Conservation (phyloP, 2,888 invertebrate species). For the Rotaria sp. region DNA sequence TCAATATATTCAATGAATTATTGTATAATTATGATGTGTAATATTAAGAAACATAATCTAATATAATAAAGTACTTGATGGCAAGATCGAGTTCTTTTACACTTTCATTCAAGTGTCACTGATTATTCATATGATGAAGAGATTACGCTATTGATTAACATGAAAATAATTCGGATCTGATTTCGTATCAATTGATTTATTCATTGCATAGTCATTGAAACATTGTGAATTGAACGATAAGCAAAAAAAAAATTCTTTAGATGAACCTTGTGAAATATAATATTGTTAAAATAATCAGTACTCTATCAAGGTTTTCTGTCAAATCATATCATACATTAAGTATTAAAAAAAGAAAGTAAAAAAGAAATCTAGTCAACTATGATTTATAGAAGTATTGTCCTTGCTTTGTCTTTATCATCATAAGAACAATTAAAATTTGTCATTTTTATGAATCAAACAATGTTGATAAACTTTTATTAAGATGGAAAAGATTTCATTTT, state of each 20-base stretch:
- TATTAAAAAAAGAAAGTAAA: too few species aligned
- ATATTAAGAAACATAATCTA: too few species aligned
- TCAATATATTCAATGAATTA: too few species aligned
- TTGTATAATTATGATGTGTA: too few species aligned
- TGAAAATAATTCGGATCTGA: not conserved
- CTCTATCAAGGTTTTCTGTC: not conserved
- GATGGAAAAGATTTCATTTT: not conserved
- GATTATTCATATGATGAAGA: too few species aligned
- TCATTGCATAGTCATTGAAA: not conserved
- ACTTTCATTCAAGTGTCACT: too few species aligned
- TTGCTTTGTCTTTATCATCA: not conserved
- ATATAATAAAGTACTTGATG: too few species aligned
- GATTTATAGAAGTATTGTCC: not conserved
- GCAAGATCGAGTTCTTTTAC: too few species aligned
- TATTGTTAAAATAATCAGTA: not conserved
- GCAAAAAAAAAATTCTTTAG: not conserved
- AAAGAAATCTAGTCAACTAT: not conserved
- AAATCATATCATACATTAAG: not conserved
- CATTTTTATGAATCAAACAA: slow-evolving; percentile 18
- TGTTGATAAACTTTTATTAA: not conserved
- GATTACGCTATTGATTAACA: not conserved
- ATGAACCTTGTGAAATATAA: not conserved
- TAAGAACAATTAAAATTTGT: not conserved
- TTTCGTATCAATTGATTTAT: not conserved
- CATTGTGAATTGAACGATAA: not conserved